Evolutionary conservation across 2,888 invertebrate species (phyloP), one percentile per base, ranked within the genome.

Genomic region (Morpho deidamia): DNA sequence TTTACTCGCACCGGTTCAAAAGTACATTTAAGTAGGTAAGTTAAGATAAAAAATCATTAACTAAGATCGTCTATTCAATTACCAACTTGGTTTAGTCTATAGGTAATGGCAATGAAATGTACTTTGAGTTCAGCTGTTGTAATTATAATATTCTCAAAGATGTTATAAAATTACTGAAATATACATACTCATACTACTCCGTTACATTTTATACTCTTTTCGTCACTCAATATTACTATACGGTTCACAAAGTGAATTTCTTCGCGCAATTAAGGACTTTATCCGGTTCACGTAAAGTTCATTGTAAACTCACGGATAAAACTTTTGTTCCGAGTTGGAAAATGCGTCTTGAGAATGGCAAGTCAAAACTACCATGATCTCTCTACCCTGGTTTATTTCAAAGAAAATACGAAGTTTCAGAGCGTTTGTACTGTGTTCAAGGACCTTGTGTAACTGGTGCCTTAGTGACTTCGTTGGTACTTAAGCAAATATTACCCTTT

Each of bases 401-500:
- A 61, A 64, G 59, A 66, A 63, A 56, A 46, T 50, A 47, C 60
- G 66, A 60, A 64, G 57, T 64, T 68, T 55, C 12, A 54, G 56
- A 60, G 58, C 56, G 59, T 56, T 61, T 61, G 39, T 45, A 40
- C 34, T 50, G 43, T 50, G 53, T 60, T 50, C 43, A 40, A 62
- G 76, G 54, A 74, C 79, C 65, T 57, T 37, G 49, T 55, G 61
- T 58, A 12, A 61, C 55, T 79, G 81, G 81, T 58, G 62, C 47
- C 50, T 51, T 65, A 68, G 66, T 63, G 60, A 71, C 72, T 70
- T 60, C 63, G 68, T 71, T 67, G 64, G 74, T 78, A 71, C 77
- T 83, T 81, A 81, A 76, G 78, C 72, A 82, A 82, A 83, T 82
- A 78, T 78, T 73, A 70, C 74, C 71, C 72, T 78, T 83, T 81